Base-by-base conservation (phyloP, 1,140 invertebrate species). In the Glossosoma conforme region DNA sequence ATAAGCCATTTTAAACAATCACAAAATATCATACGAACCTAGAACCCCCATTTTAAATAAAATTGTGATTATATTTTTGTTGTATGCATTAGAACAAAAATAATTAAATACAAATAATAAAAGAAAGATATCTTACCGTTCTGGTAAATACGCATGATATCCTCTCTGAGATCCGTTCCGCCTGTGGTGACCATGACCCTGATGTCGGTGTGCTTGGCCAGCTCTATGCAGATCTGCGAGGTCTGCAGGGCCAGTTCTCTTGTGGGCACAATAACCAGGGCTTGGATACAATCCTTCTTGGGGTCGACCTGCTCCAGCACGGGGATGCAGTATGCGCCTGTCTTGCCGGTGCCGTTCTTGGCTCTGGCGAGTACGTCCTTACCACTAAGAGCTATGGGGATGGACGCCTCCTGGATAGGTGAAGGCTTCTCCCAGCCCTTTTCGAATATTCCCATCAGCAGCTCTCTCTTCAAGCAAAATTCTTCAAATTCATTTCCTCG, bases 381-480 rank as follows among this genome's bases (percentile, higher is more conserved):
- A 58, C 97, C 97, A 64, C 92, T 91, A 51, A 99, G 79, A 53
- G 97, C 95, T 69, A 98, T 93, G 48, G 96, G 96, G 76, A 99
- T 99, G 68, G 93, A 94, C 61, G 93, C 92, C 81, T 97, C 94
- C 80, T 99, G 97, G 78, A 99, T 99, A 17, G 97, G 97, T 57
- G 93, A 98, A 40, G 97, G 97, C 69, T 93, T 93, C 69, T 99
- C 97, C 97, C 97, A 99, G 37, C 97, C 97, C 77, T 99, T 99
- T 71, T 99, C 97, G 74, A 98, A 99, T 67, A 99, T 98, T 58
- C 97, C 97, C 96, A 99, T 99, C 50, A 99, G 76, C 60, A 99
- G 78, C 76, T 97, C 92, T 63, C 97, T 79, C 74, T 95, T 96
- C 48, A 99, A 77, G 73, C 96, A 98, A 76, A 97, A 99, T 72